Percentiles rank a stretch among this genome's conserved stretches.
Conservation (phyloP, 1,140 invertebrate species). For the Aphaenogaster floridana region DNA sequence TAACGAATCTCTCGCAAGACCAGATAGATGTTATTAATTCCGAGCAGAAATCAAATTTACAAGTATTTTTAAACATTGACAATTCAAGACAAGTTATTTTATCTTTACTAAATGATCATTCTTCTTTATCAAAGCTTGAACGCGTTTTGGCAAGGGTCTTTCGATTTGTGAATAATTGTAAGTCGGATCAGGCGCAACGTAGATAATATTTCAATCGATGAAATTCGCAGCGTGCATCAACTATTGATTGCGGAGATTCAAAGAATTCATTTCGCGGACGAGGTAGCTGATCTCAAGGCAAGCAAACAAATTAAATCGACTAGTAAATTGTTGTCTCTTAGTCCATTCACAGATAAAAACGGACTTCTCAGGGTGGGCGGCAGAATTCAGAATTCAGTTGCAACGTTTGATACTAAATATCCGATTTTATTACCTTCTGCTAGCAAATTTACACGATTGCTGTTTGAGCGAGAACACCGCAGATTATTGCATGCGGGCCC, state of each 20-base stretch:
- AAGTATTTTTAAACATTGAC: no score
- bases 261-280: no score
- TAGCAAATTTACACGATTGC: neutral
- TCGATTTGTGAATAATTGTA: neutral
- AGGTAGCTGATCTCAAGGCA: no score
- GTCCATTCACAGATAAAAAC: neutral
- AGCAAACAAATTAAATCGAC: no score
- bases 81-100: no score
- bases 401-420: neutral
- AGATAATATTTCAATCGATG: neutral
- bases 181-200: no score
- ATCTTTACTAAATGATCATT: no score
- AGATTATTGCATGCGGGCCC: neutral
- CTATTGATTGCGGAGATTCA: no score
- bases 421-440: neutral
- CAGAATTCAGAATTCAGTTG: neutral
- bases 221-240: neutral
- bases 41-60: no score
- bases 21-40: no score
- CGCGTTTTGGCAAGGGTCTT: neutral
- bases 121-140: neutral
- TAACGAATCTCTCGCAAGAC: no score
- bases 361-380: no score
- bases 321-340: neutral
- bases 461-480: neutral